Conservation (phyloP, 2,113 vertebrate species). For the Gorsachius goisagi region DNA sequence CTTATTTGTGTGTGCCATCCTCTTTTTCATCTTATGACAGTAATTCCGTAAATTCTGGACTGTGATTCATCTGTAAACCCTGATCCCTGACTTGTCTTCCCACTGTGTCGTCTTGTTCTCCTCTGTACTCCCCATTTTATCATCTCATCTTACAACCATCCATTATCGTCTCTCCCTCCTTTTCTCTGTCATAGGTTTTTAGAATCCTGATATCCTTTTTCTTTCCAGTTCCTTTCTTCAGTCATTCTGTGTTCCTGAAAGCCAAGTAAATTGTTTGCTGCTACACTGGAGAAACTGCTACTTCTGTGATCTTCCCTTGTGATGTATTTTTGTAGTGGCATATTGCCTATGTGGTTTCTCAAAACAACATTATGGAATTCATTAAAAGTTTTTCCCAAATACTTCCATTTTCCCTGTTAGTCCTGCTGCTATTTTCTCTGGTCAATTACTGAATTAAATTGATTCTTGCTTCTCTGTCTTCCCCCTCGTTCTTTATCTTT, state of each 20-base stretch:
- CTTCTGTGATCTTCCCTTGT: neutral
- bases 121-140: neutral
- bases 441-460: neutral
- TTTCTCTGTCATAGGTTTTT: neutral
- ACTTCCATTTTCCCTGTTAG: neutral
- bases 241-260: fast-evolving
- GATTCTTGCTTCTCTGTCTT: neutral
- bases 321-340: neutral
- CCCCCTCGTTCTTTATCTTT: neutral
- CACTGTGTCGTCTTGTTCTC: neutral
- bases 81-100: constrained; percentile 14
- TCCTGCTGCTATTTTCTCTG: neutral
- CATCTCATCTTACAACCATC: neutral
- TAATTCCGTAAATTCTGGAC: constrained; percentile 28
- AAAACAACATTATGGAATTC: neutral
- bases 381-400: neutral
- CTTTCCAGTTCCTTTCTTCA: neutral
- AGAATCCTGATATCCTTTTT: neutral
- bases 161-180: neutral
- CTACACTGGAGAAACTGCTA: neutral
- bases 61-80: neutral
- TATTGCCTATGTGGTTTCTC: neutral
- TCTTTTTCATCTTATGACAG: neutral
- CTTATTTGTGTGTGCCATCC: neutral
- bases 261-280: neutral